Conservation (phyloP, 2,888 invertebrate genomes). For the Nomada ruficornis region DNA sequence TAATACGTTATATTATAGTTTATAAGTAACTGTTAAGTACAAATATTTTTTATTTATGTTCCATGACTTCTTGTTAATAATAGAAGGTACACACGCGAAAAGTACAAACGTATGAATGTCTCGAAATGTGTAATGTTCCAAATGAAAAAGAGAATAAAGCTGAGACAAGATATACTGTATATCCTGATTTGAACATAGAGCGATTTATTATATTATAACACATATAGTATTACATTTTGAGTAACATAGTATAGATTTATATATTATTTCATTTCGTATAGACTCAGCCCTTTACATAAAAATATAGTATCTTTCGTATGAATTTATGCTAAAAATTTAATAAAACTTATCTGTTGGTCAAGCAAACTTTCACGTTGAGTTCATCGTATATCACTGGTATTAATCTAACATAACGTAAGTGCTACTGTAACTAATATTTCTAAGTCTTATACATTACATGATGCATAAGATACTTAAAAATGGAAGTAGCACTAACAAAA, state of each 20-base stretch:
- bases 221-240: conserved; percentile 81
- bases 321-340: conserved; percentile 76
- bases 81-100: not conserved
- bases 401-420: conserved; percentile 31
- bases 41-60: conserved; percentile 19
- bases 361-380: conserved; percentile 54
- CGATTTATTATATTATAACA: conserved; percentile 83
- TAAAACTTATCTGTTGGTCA: conserved; percentile 71
- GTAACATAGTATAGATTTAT: conserved; percentile 83
- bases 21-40: conserved; percentile 22
- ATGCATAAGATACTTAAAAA: conserved; percentile 5
- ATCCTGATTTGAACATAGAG: conserved; percentile 80
- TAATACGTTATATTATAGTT: not conserved
- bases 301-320: conserved; percentile 83
- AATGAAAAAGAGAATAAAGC: conserved; percentile 13
- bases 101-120: not conserved
- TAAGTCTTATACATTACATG: not conserved
- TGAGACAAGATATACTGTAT: conserved; percentile 1
- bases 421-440: conserved; percentile 9
- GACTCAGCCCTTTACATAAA: conserved; percentile 82
- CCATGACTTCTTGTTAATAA: conserved; percentile 2
- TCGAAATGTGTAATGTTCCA: conserved; percentile 18
- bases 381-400: conserved; percentile 29
- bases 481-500: conserved; percentile 13
- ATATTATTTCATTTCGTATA: conserved; percentile 78